These are phyloP conservation scores for Hemiprocne comata DNA, from an alignment of 2,113 vertebrate species.

Conservation along the genomic window DNA sequence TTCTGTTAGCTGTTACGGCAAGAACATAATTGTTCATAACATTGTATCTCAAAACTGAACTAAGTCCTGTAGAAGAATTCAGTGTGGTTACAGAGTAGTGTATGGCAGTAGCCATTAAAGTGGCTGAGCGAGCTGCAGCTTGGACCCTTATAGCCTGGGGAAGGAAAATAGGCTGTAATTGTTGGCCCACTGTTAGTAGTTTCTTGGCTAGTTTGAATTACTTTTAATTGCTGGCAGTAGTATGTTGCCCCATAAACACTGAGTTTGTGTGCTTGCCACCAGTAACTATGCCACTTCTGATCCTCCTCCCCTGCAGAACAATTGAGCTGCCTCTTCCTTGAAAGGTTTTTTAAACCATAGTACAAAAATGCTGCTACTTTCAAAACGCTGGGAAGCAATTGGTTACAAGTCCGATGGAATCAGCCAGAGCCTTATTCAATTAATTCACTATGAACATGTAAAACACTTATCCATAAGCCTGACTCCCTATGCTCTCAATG, in stretches of 20 bases:
- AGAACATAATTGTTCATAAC: not conserved
- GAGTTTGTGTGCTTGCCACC: not conserved
- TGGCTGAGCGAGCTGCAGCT: not conserved
- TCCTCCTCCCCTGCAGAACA: not conserved
- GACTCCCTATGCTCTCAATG: rapidly evolving
- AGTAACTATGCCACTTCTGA: rapidly evolving
- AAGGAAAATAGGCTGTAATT: not conserved
- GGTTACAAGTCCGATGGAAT: not conserved
- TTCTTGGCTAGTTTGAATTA: not conserved
- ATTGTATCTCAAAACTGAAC: not conserved
- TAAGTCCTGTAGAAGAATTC: not conserved
- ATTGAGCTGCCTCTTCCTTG: not conserved
- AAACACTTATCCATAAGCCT: not conserved
- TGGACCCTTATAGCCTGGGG: not conserved
- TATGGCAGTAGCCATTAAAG: not conserved
- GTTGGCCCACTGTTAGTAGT: not conserved
- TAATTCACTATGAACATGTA: not conserved
- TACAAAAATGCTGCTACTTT: not conserved
- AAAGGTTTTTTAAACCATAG: not conserved
- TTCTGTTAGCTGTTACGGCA: not conserved
- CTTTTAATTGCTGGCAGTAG: not conserved
- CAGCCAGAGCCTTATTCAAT: not conserved
- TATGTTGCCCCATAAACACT: not conserved
- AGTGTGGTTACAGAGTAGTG: not conserved
- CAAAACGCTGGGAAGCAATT: not conserved